A percentile compares a stretch with the other conserved stretches of the same genome.
Conservation (phyloP, 2,797 vertebrate genomes). For the Pseudochirops cupreus region DNA sequence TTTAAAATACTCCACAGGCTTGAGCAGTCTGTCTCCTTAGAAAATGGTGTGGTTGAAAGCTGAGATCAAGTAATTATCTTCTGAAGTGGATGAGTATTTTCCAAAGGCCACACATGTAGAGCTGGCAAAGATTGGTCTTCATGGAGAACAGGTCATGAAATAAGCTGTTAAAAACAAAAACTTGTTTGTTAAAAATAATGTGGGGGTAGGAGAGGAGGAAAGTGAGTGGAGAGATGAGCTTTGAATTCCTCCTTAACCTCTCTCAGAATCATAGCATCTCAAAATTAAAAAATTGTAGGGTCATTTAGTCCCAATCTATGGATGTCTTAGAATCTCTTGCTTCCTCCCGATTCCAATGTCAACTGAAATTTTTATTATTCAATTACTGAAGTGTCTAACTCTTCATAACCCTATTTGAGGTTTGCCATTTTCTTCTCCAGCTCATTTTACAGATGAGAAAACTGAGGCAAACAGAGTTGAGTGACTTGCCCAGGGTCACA, state of each 20-base stretch:
- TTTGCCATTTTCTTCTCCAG: background rate
- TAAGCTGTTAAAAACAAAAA: background rate
- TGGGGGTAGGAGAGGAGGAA: background rate
- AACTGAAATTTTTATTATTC: background rate
- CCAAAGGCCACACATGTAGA: slow-evolving; percentile 68
- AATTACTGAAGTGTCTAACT: background rate
- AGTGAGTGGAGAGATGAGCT: background rate
- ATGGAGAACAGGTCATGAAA: background rate
- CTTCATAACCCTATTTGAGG: background rate
- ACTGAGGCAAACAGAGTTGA: background rate
- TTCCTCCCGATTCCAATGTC: background rate
- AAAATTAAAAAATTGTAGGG: slow-evolving; percentile 10
- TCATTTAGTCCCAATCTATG: background rate
- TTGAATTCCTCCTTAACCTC: slow-evolving; percentile 17
- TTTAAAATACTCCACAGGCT: slow-evolving; percentile 60
- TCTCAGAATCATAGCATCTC: slow-evolving; percentile 18
- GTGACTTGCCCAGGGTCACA: background rate
- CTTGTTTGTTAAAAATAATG: slow-evolving; percentile 38
- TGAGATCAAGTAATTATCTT: slow-evolving; percentile 67
- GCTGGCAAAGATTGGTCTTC: slow-evolving; percentile 36
- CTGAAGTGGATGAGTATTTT: slow-evolving; percentile 12
- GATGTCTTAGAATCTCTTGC: background rate
- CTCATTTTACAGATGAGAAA: background rate
- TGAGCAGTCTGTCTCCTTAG: slow-evolving; percentile 54
- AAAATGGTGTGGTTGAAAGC: slow-evolving; percentile 62